phyloP scores from a whole-genome alignment of 2,113 vertebrate genomes.

The Monarcha castaneiventris region DNA sequence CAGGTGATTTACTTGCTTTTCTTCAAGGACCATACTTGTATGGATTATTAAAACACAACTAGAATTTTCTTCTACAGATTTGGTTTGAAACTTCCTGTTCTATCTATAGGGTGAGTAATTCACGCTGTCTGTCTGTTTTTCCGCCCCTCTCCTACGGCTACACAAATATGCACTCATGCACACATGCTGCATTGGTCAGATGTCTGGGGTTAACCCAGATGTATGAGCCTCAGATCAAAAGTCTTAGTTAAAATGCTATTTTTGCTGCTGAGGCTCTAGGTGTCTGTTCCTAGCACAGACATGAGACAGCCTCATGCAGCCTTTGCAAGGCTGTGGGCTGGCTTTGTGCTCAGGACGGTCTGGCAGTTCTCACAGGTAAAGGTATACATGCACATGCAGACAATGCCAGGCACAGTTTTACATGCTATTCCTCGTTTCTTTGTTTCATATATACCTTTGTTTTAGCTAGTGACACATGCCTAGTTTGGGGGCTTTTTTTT shows the following conservation, averaged over 20 bases:
- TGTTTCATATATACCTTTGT: background rate
- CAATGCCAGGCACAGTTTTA: background rate
- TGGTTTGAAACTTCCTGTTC: constrained; percentile 43
- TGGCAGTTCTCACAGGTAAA: background rate
- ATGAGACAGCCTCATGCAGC: background rate
- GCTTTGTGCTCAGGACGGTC: background rate
- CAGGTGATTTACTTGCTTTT: background rate
- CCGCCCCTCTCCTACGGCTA: background rate
- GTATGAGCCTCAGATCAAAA: background rate
- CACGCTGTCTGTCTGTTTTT: background rate
- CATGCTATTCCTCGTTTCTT: background rate
- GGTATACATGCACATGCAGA: background rate
- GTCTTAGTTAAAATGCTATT: background rate
- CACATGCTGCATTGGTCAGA: constrained; percentile 32
- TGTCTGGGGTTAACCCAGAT: constrained; percentile 20
- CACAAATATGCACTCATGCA: constrained; percentile 11
- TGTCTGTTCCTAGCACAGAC: background rate
- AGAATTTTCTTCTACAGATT: background rate
- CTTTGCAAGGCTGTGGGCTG: background rate
- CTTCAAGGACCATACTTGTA: background rate
- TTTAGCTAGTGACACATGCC: background rate
- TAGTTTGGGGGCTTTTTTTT: background rate
- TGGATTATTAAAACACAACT: background rate
- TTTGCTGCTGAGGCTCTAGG: background rate
- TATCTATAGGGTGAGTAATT: constrained; percentile 46